Percentiles rank a stretch among this genome's conserved stretches.
Conservation (phyloP, 2,797 vertebrate genomes). For the Natrix natrix region DNA sequence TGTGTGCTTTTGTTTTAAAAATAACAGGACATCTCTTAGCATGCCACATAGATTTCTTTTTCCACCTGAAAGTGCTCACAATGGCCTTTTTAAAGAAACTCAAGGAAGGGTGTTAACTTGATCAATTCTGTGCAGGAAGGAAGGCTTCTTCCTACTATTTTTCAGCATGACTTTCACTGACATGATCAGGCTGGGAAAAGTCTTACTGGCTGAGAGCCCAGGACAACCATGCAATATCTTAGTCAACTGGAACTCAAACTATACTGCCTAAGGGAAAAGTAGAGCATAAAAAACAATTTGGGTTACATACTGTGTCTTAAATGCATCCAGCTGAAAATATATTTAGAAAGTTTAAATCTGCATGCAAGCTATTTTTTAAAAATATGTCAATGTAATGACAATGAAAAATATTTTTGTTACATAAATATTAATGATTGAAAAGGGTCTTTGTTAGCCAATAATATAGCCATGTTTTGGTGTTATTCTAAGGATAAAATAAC, state of each 20-base stretch:
- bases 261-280: conserved; percentile 60
- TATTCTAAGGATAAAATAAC: background rate
- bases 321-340: conserved; percentile 48
- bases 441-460: background rate
- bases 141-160: conserved; percentile 75
- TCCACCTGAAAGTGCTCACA: conserved; percentile 61
- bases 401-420: conserved; percentile 9
- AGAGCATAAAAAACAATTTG: conserved; percentile 63
- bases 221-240: conserved; percentile 66
- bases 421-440: background rate
- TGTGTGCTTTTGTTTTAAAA: conserved; percentile 60
- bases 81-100: conserved; percentile 73
- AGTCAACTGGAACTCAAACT: conserved; percentile 68
- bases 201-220: conserved; percentile 72
- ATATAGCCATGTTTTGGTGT: background rate
- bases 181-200: conserved; percentile 75
- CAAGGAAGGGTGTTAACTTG: conserved; percentile 74
- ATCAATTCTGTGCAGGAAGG: conserved; percentile 71
- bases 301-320: conserved; percentile 59
- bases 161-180: conserved; percentile 77
- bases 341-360: conserved; percentile 53
- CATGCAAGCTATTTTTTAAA: background rate
- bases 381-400: background rate
- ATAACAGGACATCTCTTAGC: conserved; percentile 63
- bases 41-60: conserved; percentile 62